Base-by-base conservation (phyloP, 2,113 vertebrate species). In the Heteronetta atricapilla region DNA sequence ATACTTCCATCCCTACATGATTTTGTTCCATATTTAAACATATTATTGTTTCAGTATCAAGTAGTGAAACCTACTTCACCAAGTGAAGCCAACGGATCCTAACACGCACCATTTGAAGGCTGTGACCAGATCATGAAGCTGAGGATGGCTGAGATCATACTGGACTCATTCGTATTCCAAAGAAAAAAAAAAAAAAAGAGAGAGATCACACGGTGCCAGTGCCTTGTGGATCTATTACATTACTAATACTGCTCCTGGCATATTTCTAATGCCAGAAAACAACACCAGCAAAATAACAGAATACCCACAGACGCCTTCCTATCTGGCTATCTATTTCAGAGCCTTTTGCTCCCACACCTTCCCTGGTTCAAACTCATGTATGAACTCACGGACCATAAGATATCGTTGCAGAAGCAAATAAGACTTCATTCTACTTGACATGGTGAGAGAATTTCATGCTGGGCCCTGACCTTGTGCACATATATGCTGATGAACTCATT, bases 11-110 rank as follows among this genome's bases (percentile, higher is more conserved):
- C 33, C 17, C 62, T 79, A 84, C 58, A 78, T 56, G 17, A 93
- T 93, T 94, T 91, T 66, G 80, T 55, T 31, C 82, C 56, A 36
- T 70, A 82, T 95, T 93, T 79, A 84, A 87, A 85, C 21, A 50
- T 21, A 63, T 72, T 91, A 92, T 72, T 93, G 36, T 94, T 77
- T 93, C 72, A 88, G 66, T 44, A 84, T 89, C 53, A 50, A 74
- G 86, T 90, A 88, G 77, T 70, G 22, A 91, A 88, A 88, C 44
- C n/a, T 79, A 7, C 23, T 23, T 20, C 84, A 53, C 28, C 64
- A 42, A 19, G 19, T 22, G 21, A 26, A 90, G 52, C 22, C 25
- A 46, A 67, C 18, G 26, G 63, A 74, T 46, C 17, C 36, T 48
- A 13, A 72, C 75, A 19, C 15, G 7, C 66, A 22, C 5, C 6